Evolutionary conservation across 2,797 vertebrate genomes (phyloP).

Genomic region (Capromys pilorides): DNA sequence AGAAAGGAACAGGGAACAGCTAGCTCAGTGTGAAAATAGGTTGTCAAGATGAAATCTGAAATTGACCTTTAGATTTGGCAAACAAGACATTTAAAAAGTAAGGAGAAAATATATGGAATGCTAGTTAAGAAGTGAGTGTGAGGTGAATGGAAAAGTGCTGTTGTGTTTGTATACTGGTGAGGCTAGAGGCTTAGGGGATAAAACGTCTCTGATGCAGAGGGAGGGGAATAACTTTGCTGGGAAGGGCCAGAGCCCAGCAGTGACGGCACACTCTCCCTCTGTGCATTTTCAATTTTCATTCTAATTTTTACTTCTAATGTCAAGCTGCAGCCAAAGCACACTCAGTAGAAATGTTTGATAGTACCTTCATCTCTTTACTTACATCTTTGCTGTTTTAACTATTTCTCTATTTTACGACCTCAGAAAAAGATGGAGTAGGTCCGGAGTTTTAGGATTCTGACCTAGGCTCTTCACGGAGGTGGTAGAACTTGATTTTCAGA

Average conservation of each 20-base stretch:
- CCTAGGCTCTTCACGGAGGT: background rate
- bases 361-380: background rate
- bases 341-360: background rate
- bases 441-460: background rate
- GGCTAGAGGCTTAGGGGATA: background rate
- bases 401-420: background rate
- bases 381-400: background rate
- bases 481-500: background rate
- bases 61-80: background rate
- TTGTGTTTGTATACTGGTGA: background rate
- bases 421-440: background rate
- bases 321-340: background rate
- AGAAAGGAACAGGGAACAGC: background rate
- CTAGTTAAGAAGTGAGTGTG: background rate
- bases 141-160: background rate
- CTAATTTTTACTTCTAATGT: background rate
- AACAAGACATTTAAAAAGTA: background rate
- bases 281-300: background rate
- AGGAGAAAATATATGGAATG: background rate
- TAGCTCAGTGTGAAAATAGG: background rate
- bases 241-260: background rate
- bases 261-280: background rate
- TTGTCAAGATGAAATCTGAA: conserved; percentile 11
- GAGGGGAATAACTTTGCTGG: background rate
- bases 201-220: background rate